Evolutionary conservation across 2,797 vertebrate species (phyloP), one percentile per base, ranked within the genome.

Genomic region (Poeciliopsis gracilis): DNA sequence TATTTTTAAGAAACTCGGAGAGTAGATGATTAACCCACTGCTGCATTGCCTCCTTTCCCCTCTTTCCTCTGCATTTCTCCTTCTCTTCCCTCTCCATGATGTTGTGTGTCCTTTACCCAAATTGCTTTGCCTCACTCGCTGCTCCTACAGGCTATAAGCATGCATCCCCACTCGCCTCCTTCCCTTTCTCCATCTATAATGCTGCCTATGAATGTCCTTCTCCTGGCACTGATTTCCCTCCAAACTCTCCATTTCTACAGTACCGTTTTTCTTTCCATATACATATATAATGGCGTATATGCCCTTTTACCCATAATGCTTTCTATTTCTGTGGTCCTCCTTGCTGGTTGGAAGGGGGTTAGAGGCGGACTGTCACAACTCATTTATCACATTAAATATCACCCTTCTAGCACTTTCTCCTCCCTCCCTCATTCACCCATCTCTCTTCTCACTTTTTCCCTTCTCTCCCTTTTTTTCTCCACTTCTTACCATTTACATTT

Each of bases 361-460:
- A 88, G 92, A 94, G 94, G 92, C 89, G 73, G 82, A 90, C 94
- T 96, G 95, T 96, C 95, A 96, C 94, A 95, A 95, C 92, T 94
- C 93, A 95, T 96, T 95, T 95, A 95, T 96, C 95, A 96, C 95
- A 95, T 96, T 95, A 95, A 96, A 96, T 95, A 96, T 95, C 94
- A 95, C 90, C 91, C 95, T 93, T 94, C 91, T 84, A 93, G 95
- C 94, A 87, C 81, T 90, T 90, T 93, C 90, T 91, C 88, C 91
- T 86, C 82, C 83, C 84, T 85, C 88, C 83, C 86, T 82, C 84
- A 45, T 79, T 85, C 85, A 73, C 73, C 73, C 90, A 30, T 84
- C 78, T 75, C 81, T 82, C 74, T 85, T 79, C 78, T 85, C 89
- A 84, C 83, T 45, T 70, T 70, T 45, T n/a, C 73, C 76, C 78